Conservation (phyloP, 2,797 vertebrate genomes). For the Buceros bicornis region DNA sequence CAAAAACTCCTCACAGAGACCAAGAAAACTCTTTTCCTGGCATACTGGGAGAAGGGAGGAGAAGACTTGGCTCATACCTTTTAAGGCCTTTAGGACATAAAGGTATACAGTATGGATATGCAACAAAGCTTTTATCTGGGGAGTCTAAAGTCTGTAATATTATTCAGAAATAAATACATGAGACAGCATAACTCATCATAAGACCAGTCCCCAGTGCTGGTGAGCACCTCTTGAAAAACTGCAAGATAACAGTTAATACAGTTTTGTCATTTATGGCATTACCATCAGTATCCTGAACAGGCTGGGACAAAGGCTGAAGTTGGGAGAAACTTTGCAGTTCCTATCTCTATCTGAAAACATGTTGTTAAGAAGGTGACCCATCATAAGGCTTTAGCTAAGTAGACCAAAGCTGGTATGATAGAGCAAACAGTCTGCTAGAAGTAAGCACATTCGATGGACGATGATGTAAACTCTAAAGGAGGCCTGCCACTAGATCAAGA, state of each 20-base stretch:
- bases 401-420: neutral
- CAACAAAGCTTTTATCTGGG: neutral
- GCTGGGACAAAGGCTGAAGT: neutral
- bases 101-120: neutral
- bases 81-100: neutral
- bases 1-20: neutral
- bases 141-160: neutral
- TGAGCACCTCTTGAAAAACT: neutral
- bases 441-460: neutral
- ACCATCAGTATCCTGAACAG: neutral
- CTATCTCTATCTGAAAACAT: neutral
- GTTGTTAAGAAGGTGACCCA: neutral
- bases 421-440: neutral
- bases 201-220: neutral
- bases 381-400: too few species aligned
- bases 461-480: neutral
- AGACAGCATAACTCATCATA: neutral
- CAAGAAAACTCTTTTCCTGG: neutral
- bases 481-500: neutral
- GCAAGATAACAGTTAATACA: neutral
- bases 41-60: neutral
- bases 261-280: neutral
- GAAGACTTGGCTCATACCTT: neutral
- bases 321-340: neutral
- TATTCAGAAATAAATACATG: neutral